Evolutionary conservation across 2,797 vertebrate genomes (phyloP).

Genomic region (Poecilia velifera): DNA sequence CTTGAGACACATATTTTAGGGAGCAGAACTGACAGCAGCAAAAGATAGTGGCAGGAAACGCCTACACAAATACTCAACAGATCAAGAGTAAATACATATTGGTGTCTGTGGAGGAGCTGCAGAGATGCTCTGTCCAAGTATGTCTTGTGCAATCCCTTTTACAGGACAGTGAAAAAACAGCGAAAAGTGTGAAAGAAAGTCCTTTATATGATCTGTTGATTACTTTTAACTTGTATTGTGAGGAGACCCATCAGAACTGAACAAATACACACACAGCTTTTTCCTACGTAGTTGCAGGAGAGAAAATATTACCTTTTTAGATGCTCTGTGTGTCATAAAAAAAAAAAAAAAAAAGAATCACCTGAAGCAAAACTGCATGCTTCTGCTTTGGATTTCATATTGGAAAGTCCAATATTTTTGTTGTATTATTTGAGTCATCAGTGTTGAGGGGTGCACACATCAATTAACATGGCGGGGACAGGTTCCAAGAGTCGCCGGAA

Average conservation of each 20-base stretch:
- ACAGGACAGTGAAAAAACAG: not conserved
- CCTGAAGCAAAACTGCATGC: slow-evolving; percentile 13
- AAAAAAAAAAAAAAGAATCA: not conserved
- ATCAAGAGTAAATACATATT: no score
- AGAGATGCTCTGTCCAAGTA: no score
- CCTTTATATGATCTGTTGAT: not conserved
- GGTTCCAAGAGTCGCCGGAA: slow-evolving; percentile 65
- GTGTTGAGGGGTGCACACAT: slow-evolving; percentile 49
- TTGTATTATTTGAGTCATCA: slow-evolving; percentile 27
- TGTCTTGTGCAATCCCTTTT: not conserved
- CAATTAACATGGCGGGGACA: slow-evolving; percentile 51
- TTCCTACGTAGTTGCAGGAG: not conserved
- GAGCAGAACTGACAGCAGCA: no score
- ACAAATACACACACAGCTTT: not conserved
- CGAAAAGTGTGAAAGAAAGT: not conserved
- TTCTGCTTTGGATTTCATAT: slow-evolving; percentile 31
- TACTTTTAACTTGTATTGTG: not conserved
- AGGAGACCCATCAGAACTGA: not conserved
- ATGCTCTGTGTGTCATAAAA: not conserved
- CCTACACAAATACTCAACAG: no score
- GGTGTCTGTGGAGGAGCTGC: no score
- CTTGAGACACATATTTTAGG: no score
- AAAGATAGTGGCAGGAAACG: no score
- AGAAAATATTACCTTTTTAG: not conserved
- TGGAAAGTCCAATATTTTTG: slow-evolving; percentile 26